phyloP scores from a whole-genome alignment of 2,113 vertebrate genomes.

The Thamnaconus septentrionalis region DNA sequence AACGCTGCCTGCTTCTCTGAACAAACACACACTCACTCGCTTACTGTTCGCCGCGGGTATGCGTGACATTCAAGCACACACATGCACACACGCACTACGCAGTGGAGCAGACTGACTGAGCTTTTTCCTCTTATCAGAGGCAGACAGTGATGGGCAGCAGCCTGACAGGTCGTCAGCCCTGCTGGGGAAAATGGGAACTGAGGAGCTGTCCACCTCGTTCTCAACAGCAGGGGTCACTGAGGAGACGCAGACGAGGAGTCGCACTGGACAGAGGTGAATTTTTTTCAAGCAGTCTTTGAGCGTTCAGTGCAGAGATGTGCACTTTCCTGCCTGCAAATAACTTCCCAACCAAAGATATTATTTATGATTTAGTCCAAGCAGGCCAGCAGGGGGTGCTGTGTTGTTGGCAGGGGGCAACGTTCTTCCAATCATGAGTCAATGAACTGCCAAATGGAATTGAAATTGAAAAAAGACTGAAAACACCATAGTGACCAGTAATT shows the following conservation, averaged over 20 bases:
- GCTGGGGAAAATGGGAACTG: constrained; percentile 39
- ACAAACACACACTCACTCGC: no score
- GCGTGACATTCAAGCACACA: neutral
- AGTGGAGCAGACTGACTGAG: constrained; percentile 9
- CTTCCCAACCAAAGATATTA: no score
- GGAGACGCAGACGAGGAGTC: constrained; percentile 39
- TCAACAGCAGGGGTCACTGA: constrained; percentile 59
- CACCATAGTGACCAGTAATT: no score
- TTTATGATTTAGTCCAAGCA: no score
- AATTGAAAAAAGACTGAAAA: no score
- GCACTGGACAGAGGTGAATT: constrained; percentile 48
- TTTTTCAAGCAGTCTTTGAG: constrained; percentile 5
- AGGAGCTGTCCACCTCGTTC: constrained; percentile 68
- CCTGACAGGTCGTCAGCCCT: constrained; percentile 26
- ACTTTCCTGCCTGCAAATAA: no score
- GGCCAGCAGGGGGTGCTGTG: no score
- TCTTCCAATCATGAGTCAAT: no score
- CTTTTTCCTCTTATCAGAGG: constrained; percentile 43
- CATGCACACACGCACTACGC: neutral
- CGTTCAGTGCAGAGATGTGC: neutral
- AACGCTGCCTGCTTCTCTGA: neutral
- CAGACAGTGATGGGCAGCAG: constrained; percentile 15
- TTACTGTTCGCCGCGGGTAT: constrained; percentile 4
- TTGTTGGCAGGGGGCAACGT: no score
- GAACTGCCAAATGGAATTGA: no score